phyloP scores from a whole-genome alignment of 2,888 invertebrate species.

The Serripes groenlandicus region DNA sequence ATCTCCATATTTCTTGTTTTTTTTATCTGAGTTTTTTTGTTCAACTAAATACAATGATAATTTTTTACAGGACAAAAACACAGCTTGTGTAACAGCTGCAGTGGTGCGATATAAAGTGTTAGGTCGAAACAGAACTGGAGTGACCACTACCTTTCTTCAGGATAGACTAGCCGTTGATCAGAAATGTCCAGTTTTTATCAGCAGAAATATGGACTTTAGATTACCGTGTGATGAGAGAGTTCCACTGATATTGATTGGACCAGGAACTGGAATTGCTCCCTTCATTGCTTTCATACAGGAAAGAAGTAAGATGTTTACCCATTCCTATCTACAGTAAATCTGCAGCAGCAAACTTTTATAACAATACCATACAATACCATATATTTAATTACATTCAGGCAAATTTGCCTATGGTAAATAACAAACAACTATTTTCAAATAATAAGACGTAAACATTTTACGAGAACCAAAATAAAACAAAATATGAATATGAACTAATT shows the following conservation, averaged over 20 bases:
- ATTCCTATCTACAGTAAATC: too few species aligned
- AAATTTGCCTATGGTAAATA: too few species aligned
- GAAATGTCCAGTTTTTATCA: conserved; percentile 77
- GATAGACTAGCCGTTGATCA: conserved; percentile 67
- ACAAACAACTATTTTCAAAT: too few species aligned
- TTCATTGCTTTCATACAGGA: conserved; percentile 94
- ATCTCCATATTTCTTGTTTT: too few species aligned
- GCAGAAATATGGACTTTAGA: conserved; percentile 77
- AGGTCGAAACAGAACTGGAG: conserved; percentile 69
- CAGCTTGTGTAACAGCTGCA: conserved; percentile 74
- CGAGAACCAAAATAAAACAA: too few species aligned
- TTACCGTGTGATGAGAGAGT: conserved; percentile 69
- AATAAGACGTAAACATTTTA: too few species aligned
- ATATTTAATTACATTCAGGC: too few species aligned
- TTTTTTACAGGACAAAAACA: conserved; percentile 63
- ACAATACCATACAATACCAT: too few species aligned
- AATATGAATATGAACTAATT: too few species aligned
- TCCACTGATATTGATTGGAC: conserved; percentile 95
- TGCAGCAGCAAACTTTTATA: too few species aligned
- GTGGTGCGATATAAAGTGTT: conserved; percentile 70
- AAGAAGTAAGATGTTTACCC: conserved; percentile 84
- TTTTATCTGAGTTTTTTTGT: too few species aligned
- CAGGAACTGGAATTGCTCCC: conserved; percentile 98
- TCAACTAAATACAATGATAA: too few species aligned
- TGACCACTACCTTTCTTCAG: conserved; percentile 74